Percentiles rank a stretch among this genome's conserved stretches.
phyloP scores from a whole-genome alignment of 2,888 invertebrate genomes.

The Ormyrus nitidulus region DNA sequence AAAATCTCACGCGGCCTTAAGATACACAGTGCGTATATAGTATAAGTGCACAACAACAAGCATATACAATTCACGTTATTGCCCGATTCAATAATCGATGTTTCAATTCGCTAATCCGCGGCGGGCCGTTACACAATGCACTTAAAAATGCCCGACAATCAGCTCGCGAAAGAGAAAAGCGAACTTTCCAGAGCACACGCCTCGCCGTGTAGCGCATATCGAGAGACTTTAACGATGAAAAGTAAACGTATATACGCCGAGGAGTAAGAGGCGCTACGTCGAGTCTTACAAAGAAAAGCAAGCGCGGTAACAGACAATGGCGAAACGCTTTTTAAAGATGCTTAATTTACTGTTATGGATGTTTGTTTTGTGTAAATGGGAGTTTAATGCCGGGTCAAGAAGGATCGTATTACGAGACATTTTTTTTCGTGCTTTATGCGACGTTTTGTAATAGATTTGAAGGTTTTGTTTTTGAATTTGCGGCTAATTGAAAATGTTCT shows the following conservation, averaged over 20 bases:
- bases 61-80: conserved; percentile 20
- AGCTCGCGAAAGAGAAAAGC: neutral
- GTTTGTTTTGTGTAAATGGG: neutral
- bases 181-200: conserved; percentile 47
- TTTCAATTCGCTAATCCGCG: conserved; percentile 49
- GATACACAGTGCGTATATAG: neutral
- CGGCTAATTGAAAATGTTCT: neutral
- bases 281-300: conserved; percentile 32
- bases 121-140: conserved; percentile 46
- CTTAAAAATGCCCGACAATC: conserved; percentile 30
- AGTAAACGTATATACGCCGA: conserved; percentile 28
- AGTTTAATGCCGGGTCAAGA: no score
- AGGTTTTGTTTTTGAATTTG: neutral
- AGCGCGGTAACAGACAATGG: neutral
- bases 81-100: conserved; percentile 46
- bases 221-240: conserved; percentile 50
- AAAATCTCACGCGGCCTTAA: conserved; percentile 16
- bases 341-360: neutral
- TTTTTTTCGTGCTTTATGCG: no score
- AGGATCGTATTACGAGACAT: no score
- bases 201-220: neutral
- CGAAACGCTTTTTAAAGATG: neutral
- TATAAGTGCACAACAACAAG: conserved; percentile 4
- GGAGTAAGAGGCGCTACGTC: neutral
- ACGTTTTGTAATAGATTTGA: no score